Conservation (phyloP, 1,140 invertebrate species). For the Lepidurus packardi region DNA sequence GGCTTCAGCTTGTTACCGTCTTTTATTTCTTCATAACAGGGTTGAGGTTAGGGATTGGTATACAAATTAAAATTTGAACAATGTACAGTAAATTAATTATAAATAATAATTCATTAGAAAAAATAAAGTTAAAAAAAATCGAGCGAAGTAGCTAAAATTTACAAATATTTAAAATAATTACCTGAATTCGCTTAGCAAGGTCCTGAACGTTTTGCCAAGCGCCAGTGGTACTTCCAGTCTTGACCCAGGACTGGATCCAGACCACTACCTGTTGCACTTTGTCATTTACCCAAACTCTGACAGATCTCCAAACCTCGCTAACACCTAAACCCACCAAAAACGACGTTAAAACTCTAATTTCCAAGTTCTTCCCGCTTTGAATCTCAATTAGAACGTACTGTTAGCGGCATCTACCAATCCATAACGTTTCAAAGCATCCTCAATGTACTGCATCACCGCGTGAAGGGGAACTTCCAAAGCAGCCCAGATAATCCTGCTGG, state of each 20-base stretch:
- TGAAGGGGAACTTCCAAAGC: not conserved
- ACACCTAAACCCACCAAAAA: not conserved
- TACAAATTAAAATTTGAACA: constrained; percentile 47
- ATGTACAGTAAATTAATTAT: constrained; percentile 43
- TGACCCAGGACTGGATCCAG: not conserved
- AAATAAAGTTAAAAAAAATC: no score
- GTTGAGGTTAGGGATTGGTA: constrained; percentile 45
- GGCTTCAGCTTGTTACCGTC: no score
- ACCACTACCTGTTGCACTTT: not conserved
- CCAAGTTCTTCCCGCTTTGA: no score
- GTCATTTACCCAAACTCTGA: not conserved
- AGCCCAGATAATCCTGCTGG: not conserved
- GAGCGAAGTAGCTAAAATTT: no score
- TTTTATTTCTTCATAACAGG: constrained; percentile 48
- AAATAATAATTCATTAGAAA: no score
- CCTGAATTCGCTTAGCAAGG: not conserved
- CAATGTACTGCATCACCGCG: constrained; percentile 25
- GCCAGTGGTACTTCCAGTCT: not conserved
- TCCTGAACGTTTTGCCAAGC: not conserved
- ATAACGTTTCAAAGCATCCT: constrained; percentile 48
- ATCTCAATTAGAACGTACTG: not conserved
- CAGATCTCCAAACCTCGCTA: not conserved
- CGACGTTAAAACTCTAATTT: no score
- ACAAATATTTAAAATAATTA: not conserved
- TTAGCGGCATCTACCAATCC: constrained; percentile 18